Percentiles rank a stretch among this genome's conserved stretches.
Conservation (phyloP, 2,113 vertebrate species). For the Recurvirostra avosetta region DNA sequence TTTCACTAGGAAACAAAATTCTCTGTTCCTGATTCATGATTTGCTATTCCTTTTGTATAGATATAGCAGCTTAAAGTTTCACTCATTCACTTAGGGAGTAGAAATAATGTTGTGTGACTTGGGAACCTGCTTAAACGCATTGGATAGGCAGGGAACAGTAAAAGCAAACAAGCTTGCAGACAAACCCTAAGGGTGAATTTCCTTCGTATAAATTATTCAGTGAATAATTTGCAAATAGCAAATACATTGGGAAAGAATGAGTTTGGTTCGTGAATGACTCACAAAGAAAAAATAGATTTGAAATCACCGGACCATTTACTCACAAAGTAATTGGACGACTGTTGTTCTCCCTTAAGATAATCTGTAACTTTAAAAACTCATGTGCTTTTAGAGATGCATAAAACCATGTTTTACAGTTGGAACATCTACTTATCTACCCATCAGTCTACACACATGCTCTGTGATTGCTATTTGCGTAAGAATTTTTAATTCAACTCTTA, state of each 20-base stretch:
- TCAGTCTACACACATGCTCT: not conserved
- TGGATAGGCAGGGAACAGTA: not conserved
- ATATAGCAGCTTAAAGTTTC: not conserved
- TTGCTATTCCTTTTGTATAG: not conserved
- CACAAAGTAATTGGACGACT: not conserved
- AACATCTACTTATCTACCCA: not conserved
- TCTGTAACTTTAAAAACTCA: not conserved
- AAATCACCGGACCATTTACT: not conserved
- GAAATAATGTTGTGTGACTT: not conserved
- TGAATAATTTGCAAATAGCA: not conserved
- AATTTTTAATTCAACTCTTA: not conserved
- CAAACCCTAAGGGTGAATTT: conserved; percentile 1
- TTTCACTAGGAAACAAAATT: not conserved
- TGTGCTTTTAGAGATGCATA: not conserved
- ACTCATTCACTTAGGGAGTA: not conserved
- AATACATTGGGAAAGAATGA: not conserved
- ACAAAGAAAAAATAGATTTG: not conserved
- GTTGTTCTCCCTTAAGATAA: not conserved
- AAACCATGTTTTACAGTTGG: not conserved
- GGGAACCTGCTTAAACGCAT: not conserved
- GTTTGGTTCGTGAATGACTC: not conserved
- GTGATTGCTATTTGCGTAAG: not conserved
- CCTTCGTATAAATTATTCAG: conserved; percentile 21
- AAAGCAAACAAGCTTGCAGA: not conserved
- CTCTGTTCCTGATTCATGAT: not conserved